Base-by-base conservation (phyloP, 35 echinoderm and acorn worm genomes). In the Heliocidaris tuberculata region DNA sequence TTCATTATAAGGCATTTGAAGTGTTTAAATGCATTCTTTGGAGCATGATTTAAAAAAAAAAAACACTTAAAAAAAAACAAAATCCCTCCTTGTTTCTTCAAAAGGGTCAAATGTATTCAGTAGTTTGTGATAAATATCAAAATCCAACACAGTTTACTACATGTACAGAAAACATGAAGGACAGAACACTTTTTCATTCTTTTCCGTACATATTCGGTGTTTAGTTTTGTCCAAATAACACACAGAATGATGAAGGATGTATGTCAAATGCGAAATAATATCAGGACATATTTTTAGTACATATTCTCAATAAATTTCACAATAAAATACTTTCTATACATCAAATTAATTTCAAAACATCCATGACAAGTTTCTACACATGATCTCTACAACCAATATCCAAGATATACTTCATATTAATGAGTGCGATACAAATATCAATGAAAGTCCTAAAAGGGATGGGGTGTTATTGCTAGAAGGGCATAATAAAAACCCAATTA, bases 281-380 rank as follows among this genome's bases (percentile, higher is more conserved):
- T 2, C 65, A 78, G 65, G 65, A 78, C 65, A 78, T 27, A 78
- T 21, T 78, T 42, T 21, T 78, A 78, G 65, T 78, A 78, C 65
- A 78, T 78, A 27, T n/a, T 78, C 7, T n/a, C 65, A 78, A 24
- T n/a, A n/a, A 78, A 78, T 78, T 78, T 27, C 21, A 78, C 65
- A 78, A 78, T 78, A 78, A 78, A 27, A 78, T 78, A 78, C 65
- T 78, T n/a, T 78, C 65, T 78, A 78, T 78, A 78, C 65, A 78
- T 78, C 65, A n/a, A 17, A 78, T 7, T 78, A 78, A 78, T 78
- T 78, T 78, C 65, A 78, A 78, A 78, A 19, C 65, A 78, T 78
- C 65, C 19, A 78, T 56, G 21, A 78, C 65, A 78, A 78, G 65
- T 78, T 78, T n/a, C 65, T 78, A 78, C 65, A 6, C 65, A 78